Conservation (phyloP, 2,888 invertebrate genomes). For the Chrysolina oricalcia region DNA sequence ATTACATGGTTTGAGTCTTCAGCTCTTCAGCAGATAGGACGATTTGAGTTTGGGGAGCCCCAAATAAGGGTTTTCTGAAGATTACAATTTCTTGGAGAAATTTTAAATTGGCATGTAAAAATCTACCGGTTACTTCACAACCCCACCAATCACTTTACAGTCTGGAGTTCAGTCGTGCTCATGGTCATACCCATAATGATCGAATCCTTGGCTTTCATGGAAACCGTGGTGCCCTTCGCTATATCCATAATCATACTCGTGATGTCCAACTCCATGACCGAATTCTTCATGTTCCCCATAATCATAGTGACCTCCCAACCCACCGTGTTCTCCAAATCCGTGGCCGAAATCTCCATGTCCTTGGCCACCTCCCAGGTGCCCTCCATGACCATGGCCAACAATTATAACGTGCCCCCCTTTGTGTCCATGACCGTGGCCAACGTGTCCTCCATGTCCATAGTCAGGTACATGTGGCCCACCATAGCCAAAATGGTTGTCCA, state of each 20-base stretch:
- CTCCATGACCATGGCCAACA: not conserved
- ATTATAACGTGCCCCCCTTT: not conserved
- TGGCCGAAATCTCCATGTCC: not conserved
- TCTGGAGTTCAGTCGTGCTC: not conserved
- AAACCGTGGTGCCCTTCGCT: constrained; percentile 24
- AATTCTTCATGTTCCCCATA: not conserved
- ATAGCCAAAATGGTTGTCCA: not conserved
- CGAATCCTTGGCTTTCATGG: constrained; percentile 26
- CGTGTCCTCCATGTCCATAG: not conserved
- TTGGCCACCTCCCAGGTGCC: not conserved
- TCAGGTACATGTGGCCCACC: not conserved
- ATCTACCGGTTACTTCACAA: too few species aligned
- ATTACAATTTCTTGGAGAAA: too few species aligned
- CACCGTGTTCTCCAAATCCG: not conserved
- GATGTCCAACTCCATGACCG: not conserved
- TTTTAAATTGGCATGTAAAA: too few species aligned
- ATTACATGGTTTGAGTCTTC: too few species aligned
- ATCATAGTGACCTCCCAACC: not conserved
- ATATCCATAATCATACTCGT: constrained; percentile 23
- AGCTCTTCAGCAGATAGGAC: too few species aligned
- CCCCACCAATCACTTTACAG: too few species aligned
- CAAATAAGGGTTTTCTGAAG: too few species aligned
- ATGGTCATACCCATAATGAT: constrained; percentile 24
- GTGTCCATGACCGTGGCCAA: constrained; percentile 1
- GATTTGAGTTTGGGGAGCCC: too few species aligned